These are phyloP conservation scores for Xenopus laevis DNA, from an alignment of 2,113 vertebrate genomes.

Conservation along the genomic window DNA sequence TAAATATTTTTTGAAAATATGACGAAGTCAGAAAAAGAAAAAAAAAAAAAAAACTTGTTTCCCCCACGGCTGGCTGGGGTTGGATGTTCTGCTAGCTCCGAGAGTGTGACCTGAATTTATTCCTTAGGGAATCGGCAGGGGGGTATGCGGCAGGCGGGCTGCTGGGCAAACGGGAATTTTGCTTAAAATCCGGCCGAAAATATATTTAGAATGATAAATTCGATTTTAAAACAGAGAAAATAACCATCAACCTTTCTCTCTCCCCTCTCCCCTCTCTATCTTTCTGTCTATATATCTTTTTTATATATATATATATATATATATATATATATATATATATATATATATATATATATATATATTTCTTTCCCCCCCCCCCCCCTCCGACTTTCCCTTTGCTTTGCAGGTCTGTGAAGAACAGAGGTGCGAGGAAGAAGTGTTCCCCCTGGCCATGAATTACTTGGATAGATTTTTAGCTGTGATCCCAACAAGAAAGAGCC, in stretches of 20 bases:
- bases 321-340: neutral
- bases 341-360: neutral
- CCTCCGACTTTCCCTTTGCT: neutral
- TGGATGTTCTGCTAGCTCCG: slow-evolving; percentile 57
- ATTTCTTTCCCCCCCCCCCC: neutral
- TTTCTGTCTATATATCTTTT: neutral
- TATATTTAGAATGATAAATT: too few relatives aligned
- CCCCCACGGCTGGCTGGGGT: slow-evolving; percentile 61
- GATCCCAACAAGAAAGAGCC: slow-evolving; percentile 87
- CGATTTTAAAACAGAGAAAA: slow-evolving; percentile 49
- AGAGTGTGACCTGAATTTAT: slow-evolving; percentile 82
- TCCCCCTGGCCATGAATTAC: slow-evolving; percentile 96
- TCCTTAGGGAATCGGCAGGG: slow-evolving; percentile 72
- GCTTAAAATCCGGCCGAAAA: too few relatives aligned
- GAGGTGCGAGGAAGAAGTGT: slow-evolving; percentile 96
- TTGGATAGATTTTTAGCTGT: slow-evolving; percentile 93
- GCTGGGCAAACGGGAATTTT: too few relatives aligned
- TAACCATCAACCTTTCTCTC: slow-evolving; percentile 13
- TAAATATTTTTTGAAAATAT: slow-evolving; percentile 97
- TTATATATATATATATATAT: neutral
- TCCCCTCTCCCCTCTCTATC: slow-evolving; percentile 48
- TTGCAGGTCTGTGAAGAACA: slow-evolving; percentile 92
- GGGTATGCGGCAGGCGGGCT: slow-evolving; percentile 48
- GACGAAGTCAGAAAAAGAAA: slow-evolving; percentile 78
- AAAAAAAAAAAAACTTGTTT: too few relatives aligned